Conservation (phyloP, 2,113 vertebrate species). For the Aptenodytes forsteri region DNA sequence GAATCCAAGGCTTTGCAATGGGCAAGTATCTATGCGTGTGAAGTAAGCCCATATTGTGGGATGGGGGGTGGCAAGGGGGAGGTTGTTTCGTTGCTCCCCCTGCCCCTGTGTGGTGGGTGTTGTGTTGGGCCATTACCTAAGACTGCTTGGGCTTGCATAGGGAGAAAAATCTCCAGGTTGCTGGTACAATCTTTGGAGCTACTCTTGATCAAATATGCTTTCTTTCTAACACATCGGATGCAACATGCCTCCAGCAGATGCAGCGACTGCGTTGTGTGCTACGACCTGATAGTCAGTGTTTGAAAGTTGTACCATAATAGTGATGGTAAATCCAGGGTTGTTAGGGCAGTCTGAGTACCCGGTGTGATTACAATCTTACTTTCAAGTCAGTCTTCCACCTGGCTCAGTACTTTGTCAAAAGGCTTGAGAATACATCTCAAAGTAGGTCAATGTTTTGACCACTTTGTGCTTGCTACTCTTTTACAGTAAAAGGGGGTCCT, state of each 20-base stretch:
- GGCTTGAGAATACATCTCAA: not conserved
- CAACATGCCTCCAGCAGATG: not conserved
- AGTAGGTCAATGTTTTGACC: not conserved
- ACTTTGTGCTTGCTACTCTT: not conserved
- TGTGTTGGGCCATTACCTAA: not conserved
- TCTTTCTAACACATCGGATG: not conserved
- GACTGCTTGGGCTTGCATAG: not conserved
- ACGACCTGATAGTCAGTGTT: not conserved
- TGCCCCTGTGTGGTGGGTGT: fast-evolving
- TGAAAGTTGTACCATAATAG: not conserved
- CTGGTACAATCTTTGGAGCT: not conserved
- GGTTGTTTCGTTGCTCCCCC: not conserved
- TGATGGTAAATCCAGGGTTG: not conserved
- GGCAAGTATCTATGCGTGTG: not conserved
- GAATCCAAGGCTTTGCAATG: not conserved
- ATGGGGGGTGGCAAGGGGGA: not conserved
- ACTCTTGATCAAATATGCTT: not conserved
- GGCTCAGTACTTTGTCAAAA: not conserved
- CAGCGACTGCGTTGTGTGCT: fast-evolving
- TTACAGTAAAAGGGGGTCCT: not conserved
- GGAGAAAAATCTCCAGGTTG: not conserved
- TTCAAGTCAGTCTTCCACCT: not conserved
- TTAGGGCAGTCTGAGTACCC: not conserved
- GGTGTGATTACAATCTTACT: not conserved
- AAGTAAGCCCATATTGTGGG: not conserved